phyloP scores from a whole-genome alignment of 64 coral and sea anemone species.

The Montipora efflorescens region DNA sequence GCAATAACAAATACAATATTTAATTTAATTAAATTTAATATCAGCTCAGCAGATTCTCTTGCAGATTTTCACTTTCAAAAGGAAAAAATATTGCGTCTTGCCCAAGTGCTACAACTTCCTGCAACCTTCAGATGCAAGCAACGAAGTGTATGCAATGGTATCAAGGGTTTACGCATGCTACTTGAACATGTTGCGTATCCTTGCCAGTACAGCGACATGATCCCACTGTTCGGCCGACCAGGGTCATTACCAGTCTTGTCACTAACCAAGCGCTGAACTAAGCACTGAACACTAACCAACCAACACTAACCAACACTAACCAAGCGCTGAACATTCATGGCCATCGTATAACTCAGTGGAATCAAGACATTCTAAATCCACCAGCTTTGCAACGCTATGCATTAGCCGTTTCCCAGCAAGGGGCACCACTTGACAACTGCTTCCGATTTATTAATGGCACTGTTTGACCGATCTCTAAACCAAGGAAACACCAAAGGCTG shows the following conservation, averaged over 20 bases:
- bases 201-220: not conserved
- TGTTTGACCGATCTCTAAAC: not conserved
- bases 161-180: not conserved
- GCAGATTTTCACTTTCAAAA: not conserved
- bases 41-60: not conserved
- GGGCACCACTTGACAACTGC: slow-evolving; percentile 15
- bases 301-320: too few relatives aligned
- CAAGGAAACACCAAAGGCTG: not conserved
- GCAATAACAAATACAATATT: too few relatives aligned
- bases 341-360: slow-evolving; percentile 5
- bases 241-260: slow-evolving; percentile 1
- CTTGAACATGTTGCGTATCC: not conserved
- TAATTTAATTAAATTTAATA: too few relatives aligned
- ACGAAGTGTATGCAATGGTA: not conserved
- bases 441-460: not conserved
- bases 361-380: slow-evolving; percentile 18
- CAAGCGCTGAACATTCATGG: not conserved
- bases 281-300: too few relatives aligned
- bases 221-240: not conserved
- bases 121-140: not conserved
- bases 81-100: not conserved
- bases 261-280: not conserved
- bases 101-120: not conserved
- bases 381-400: slow-evolving; percentile 21
- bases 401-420: slow-evolving; percentile 30